phyloP scores from a whole-genome alignment of 2,797 vertebrate genomes.

The Calcarius lapponicus region DNA sequence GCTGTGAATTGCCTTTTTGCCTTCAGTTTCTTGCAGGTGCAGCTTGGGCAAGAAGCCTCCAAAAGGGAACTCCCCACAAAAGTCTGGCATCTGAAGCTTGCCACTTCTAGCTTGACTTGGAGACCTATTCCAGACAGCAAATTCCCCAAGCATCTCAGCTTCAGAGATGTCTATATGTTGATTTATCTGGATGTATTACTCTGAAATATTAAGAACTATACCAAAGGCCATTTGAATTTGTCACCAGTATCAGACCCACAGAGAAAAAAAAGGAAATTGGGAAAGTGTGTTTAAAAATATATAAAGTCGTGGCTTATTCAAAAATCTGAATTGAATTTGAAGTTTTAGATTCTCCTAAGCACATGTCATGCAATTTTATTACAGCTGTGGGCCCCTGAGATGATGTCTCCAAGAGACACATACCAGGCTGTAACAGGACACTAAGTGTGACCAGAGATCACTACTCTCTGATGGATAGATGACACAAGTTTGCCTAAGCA shows the following conservation, averaged over 20 bases:
- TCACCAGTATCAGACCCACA: background rate
- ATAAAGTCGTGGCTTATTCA: background rate
- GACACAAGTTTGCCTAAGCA: background rate
- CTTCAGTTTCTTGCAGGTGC: background rate
- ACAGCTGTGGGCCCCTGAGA: background rate
- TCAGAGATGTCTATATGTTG: background rate
- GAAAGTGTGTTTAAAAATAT: background rate
- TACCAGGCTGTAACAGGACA: background rate
- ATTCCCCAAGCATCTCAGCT: background rate
- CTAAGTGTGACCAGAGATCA: background rate
- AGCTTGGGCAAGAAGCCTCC: background rate
- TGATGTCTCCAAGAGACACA: background rate
- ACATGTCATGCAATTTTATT: background rate
- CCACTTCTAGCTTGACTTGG: background rate
- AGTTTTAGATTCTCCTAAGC: background rate
- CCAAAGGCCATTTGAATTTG: background rate
- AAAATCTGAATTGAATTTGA: background rate
- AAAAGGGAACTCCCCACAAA: background rate
- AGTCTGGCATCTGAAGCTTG: background rate
- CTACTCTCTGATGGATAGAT: background rate
- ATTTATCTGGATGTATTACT: background rate
- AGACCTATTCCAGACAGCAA: background rate
- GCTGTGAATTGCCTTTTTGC: conserved; percentile 6
- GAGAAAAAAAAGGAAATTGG: background rate
- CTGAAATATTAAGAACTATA: background rate